These are phyloP conservation scores for Nematostella vectensis DNA, from an alignment of 92 coral and sea anemone genomes.

Conservation along the genomic window DNA sequence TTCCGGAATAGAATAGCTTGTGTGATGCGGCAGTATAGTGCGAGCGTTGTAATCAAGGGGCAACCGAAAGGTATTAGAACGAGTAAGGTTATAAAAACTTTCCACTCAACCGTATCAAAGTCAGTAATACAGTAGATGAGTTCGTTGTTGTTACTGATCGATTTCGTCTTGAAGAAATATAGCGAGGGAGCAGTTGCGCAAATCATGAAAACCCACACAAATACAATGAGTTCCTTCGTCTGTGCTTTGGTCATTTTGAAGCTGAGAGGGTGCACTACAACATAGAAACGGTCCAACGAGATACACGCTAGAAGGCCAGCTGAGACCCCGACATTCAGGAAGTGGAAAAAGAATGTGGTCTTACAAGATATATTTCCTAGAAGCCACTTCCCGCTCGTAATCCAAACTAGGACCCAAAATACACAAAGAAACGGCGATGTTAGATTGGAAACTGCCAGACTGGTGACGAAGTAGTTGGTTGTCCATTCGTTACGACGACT, in stretches of 20 bases:
- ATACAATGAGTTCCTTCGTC: slow-evolving; percentile 78
- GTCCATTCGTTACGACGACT: slow-evolving; percentile 98
- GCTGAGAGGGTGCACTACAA: slow-evolving; percentile 85
- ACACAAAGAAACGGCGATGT: slow-evolving; percentile 67
- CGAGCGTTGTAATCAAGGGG: slow-evolving; percentile 62
- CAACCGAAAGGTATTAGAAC: slow-evolving; percentile 59
- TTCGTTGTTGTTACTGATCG: slow-evolving; percentile 7
- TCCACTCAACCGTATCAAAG: slow-evolving; percentile 50
- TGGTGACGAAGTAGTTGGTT: slow-evolving; percentile 86
- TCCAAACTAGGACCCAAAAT: slow-evolving; percentile 53
- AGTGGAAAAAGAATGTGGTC: slow-evolving; percentile 66
- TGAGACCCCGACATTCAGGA: slow-evolving; percentile 75
- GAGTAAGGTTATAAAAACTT: slow-evolving; percentile 46
- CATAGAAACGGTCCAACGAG: slow-evolving; percentile 88
- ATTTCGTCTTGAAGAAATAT: slow-evolving; percentile 54
- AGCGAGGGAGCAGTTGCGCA: slow-evolving; percentile 72
- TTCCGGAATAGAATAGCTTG: slow-evolving; percentile 65
- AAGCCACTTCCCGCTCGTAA: slow-evolving; percentile 60
- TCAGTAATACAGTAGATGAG: slow-evolving; percentile 27
- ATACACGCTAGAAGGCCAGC: slow-evolving; percentile 86
- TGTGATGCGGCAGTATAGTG: slow-evolving; percentile 50
- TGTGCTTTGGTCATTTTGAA: slow-evolving; percentile 94
- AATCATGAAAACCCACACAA: slow-evolving; percentile 82
- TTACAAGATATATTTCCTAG: slow-evolving; percentile 67
- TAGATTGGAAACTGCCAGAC: slow-evolving; percentile 74